Base-by-base conservation (phyloP, 92 coral and sea anemone species). In the Palythoa grandiflora region DNA sequence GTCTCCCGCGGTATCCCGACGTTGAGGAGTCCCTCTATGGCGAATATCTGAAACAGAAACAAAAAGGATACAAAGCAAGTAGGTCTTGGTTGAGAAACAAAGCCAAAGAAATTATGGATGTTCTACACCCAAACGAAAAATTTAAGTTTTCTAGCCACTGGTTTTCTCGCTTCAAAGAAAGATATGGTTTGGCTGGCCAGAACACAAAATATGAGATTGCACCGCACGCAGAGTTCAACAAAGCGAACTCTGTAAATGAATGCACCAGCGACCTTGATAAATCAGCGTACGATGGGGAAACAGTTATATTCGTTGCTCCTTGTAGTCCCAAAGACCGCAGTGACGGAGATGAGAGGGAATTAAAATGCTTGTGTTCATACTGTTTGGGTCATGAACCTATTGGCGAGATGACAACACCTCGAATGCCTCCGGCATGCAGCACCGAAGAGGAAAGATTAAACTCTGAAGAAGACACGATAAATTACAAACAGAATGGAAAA, bases 111-210 rank as follows among this genome's bases (percentile, higher is more conserved):
- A 84, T 84, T 9, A 84, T 84, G 71, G 71, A 84, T 57, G 60
- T 71, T 1, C 48, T 84, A 13, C 80, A 72, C 38, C 88, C 80
- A 9, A 47, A 84, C 38, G 78, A 80, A 54, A 74, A 84, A 16
- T 84, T 84, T 72, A 84, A 84, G 47, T 84, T 84, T 37, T 84
- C 88, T 16, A 74, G 79, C 39, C 80, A 74, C n/a, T 84, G 88
- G 88, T 74, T 84, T 39, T 59, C 79, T 38, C 79, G 79, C 39
- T 84, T 84, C 59, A 84, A 84, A 19, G 80, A 74, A 37, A 14
- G 88, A n/a, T 84, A 84, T 38, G 88, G 88, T 12, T 38, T 84
- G 52, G 51, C 44, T 39, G 55, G 72, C 10, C 88, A 74, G 53
- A 75, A 81, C 14, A 0, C 86, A 5, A 66, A 81, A 19, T 81